These are phyloP conservation scores for Esox niger DNA, from an alignment of 2,113 vertebrate species.

Conservation along the genomic window DNA sequence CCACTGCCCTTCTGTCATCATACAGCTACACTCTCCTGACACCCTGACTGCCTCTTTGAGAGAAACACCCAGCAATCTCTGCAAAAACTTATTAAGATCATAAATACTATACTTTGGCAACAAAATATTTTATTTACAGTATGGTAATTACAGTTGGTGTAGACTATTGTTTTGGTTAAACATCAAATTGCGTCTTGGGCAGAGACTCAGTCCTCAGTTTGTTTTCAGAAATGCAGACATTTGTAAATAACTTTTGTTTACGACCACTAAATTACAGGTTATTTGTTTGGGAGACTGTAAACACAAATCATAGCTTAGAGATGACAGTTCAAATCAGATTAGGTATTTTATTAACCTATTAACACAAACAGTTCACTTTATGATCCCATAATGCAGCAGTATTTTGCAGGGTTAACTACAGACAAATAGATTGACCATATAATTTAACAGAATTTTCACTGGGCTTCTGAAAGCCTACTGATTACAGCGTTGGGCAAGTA, in stretches of 20 bases:
- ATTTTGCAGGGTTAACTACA: conserved; percentile 67
- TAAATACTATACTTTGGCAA: background rate
- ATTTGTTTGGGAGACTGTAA: conserved; percentile 61
- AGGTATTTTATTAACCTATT: conserved; percentile 39
- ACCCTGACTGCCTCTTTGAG: background rate
- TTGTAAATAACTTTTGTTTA: conserved; percentile 45
- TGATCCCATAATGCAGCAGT: conserved; percentile 61
- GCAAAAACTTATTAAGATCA: background rate
- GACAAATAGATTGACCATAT: conserved; percentile 68
- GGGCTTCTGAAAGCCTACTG: too few relatives aligned
- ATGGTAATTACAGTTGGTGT: background rate
- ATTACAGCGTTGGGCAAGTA: too few relatives aligned
- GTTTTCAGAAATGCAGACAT: background rate
- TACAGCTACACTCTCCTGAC: background rate
- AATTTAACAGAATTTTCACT: conserved; percentile 65
- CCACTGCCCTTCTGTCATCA: background rate
- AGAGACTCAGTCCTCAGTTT: background rate
- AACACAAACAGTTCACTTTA: conserved; percentile 30
- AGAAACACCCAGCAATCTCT: background rate
- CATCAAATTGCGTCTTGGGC: background rate
- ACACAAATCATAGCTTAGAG: conserved; percentile 56
- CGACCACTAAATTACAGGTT: conserved; percentile 50
- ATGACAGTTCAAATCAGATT: conserved; percentile 56
- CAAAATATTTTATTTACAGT: conserved; percentile 3
- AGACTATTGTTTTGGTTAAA: background rate